A percentile compares a stretch with the other conserved stretches of the same genome.
These are phyloP conservation scores for Drosophila recens DNA, from an alignment of 2,888 invertebrate species.

Conservation along the genomic window DNA sequence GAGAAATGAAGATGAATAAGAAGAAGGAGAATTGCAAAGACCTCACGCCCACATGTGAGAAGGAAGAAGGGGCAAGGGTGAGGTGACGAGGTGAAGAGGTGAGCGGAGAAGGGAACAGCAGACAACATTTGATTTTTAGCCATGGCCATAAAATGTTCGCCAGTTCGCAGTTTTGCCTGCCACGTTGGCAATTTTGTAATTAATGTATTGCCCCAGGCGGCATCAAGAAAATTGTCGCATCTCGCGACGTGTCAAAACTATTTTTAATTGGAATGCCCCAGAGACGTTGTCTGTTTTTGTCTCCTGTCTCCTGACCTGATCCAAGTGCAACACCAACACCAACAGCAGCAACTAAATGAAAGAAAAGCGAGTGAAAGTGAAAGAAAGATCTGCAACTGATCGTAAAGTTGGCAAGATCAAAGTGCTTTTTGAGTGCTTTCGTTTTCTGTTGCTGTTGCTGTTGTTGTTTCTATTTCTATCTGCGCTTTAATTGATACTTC, in stretches of 20 bases:
- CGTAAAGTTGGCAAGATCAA: slow-evolving; percentile 63
- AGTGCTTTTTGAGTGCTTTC: slow-evolving; percentile 65
- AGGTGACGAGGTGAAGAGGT: neutral
- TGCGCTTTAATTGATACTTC: slow-evolving; percentile 70
- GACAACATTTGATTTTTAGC: slow-evolving; percentile 63
- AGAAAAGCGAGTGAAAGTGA: slow-evolving; percentile 8
- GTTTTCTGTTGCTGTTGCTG: slow-evolving; percentile 8
- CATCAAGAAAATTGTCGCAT: slow-evolving; percentile 68
- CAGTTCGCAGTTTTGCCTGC: slow-evolving; percentile 8
- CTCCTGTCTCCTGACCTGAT: slow-evolving; percentile 37
- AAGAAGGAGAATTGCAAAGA: neutral
- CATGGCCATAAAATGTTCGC: slow-evolving; percentile 64
- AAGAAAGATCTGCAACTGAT: slow-evolving; percentile 48
- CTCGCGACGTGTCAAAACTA: slow-evolving; percentile 78
- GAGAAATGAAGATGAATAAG: neutral
- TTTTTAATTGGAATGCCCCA: slow-evolving; percentile 74
- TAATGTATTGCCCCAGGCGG: slow-evolving; percentile 74
- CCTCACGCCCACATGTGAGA: slow-evolving; percentile 46
- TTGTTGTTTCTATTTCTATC: slow-evolving; percentile 57
- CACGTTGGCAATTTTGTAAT: slow-evolving; percentile 71
- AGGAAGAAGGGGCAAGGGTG: neutral
- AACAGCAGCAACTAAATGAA: slow-evolving; percentile 17
- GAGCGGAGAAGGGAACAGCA: neutral
- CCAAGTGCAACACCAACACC: slow-evolving; percentile 30
- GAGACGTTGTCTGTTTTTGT: slow-evolving; percentile 33